Evolutionary conservation across 2,113 vertebrate genomes (phyloP).

Genomic region (Phalacrocorax pelagicus): DNA sequence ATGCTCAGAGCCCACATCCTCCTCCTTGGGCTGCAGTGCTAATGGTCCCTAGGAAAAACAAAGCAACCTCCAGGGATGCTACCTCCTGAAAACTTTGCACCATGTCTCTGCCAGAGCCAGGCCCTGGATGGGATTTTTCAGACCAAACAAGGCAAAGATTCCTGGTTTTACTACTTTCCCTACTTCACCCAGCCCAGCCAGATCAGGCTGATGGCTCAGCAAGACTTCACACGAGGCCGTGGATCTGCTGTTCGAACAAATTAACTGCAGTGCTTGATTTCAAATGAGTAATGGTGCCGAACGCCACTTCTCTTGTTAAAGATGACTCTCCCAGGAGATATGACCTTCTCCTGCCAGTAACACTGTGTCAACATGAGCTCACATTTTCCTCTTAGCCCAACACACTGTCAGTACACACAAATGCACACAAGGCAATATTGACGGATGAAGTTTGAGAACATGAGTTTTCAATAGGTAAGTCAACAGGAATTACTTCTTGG

Average conservation of each 20-base stretch:
- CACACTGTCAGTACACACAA: background rate
- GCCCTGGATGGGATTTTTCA: no score
- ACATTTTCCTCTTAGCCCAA: background rate
- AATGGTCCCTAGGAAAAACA: background rate
- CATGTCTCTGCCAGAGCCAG: background rate
- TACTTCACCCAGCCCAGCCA: background rate
- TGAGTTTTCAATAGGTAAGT: conserved; percentile 46
- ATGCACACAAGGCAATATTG: background rate
- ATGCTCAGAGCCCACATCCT: background rate
- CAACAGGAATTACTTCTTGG: conserved; percentile 51
- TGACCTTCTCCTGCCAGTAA: conserved; percentile 35
- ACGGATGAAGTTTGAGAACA: conserved; percentile 29
- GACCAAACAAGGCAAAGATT: background rate
- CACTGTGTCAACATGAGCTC: conserved; percentile 62
- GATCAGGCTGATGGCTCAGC: background rate
- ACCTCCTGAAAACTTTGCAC: background rate
- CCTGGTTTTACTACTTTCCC: background rate
- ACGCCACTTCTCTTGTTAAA: conserved; percentile 27
- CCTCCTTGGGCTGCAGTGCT: rapidly evolving
- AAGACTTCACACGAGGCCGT: background rate
- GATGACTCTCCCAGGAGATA: conserved; percentile 7
- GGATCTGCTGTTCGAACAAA: conserved; percentile 12
- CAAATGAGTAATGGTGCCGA: background rate
- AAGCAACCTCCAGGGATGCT: background rate
- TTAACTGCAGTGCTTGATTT: background rate